Evolutionary conservation across 2,797 vertebrate species (phyloP).

Genomic region (Epinephelus awoara): DNA sequence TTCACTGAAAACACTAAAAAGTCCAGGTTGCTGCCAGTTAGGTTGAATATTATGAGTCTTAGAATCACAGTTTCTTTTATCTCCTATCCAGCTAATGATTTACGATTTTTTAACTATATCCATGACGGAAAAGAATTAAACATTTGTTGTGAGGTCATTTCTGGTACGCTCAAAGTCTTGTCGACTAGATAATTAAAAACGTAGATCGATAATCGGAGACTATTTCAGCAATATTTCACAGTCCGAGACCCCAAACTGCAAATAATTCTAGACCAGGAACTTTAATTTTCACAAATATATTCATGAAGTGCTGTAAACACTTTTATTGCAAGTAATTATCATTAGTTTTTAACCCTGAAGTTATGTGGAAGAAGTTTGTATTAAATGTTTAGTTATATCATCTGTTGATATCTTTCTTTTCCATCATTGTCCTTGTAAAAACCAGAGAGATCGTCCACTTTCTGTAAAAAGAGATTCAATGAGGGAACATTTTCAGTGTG

Average conservation of each 20-base stretch:
- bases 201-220: background rate
- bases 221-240: background rate
- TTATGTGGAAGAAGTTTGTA: background rate
- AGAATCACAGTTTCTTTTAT: rapidly evolving
- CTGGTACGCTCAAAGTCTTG: background rate
- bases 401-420: background rate
- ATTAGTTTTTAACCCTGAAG: background rate
- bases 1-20: background rate
- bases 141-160: background rate
- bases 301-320: background rate
- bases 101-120: slow-evolving; percentile 6
- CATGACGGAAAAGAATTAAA: background rate
- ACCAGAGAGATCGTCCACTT: background rate
- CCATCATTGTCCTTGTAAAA: background rate
- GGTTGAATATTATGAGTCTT: background rate
- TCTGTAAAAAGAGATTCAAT: background rate
- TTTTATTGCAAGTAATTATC: background rate
- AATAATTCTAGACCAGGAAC: background rate
- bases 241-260: background rate
- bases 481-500: slow-evolving; percentile 39
- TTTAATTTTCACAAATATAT: background rate
- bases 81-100: background rate
- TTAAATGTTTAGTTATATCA: background rate
- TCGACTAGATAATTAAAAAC: background rate
- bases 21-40: background rate